Percentiles rank a stretch among this genome's conserved stretches.
phyloP scores from a whole-genome alignment of 2,113 vertebrate genomes.

The Phalacrocorax brasilianus region DNA sequence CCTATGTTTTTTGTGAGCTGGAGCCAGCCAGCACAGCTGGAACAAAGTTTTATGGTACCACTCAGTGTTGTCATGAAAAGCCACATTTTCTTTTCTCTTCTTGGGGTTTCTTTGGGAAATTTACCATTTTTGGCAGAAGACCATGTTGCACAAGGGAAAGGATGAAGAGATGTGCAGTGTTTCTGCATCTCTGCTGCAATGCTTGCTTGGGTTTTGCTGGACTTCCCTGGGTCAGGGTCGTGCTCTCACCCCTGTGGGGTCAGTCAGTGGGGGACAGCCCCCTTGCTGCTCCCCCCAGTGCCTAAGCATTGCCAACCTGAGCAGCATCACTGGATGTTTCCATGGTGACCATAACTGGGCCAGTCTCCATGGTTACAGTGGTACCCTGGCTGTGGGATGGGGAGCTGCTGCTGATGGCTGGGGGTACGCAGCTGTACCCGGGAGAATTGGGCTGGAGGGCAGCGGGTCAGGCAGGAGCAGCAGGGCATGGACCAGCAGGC shows the following conservation, averaged over 20 bases:
- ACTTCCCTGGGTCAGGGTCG: fast-evolving
- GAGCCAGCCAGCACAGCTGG: not conserved
- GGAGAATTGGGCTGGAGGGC: not conserved
- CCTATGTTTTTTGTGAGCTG: not conserved
- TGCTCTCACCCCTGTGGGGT: not conserved
- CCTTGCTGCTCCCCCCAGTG: not conserved
- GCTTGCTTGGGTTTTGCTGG: not conserved
- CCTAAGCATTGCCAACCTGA: not conserved
- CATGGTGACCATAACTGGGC: conserved; percentile 25
- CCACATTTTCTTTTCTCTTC: not conserved
- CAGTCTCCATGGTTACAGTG: not conserved
- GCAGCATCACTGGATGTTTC: not conserved
- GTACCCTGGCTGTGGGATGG: conserved; percentile 16
- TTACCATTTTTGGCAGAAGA: not conserved
- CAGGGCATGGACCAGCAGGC: not conserved
- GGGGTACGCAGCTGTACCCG: not conserved
- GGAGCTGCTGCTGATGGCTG: not conserved
- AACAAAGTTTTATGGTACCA: not conserved
- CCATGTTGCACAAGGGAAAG: fast-evolving
- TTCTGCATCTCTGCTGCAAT: not conserved
- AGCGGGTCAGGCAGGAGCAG: not conserved
- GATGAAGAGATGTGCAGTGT: not conserved
- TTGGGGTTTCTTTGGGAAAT: not conserved
- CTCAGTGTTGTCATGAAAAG: not conserved
- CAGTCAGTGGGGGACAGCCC: not conserved